Conservation (phyloP, 2,113 vertebrate genomes). For the Daubentonia madagascariensis region DNA sequence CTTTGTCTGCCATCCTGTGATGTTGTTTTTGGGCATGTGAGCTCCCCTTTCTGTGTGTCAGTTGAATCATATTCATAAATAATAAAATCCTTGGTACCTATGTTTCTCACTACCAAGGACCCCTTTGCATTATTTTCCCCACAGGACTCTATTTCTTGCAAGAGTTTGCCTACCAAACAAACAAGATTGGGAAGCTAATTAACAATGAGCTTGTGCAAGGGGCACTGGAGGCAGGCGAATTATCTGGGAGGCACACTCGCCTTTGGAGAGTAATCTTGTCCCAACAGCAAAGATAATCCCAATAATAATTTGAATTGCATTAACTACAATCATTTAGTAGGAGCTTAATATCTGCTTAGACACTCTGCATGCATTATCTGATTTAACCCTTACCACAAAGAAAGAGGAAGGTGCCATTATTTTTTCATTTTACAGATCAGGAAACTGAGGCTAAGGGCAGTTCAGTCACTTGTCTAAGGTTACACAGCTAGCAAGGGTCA, state of each 20-base stretch:
- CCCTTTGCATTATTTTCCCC: neutral
- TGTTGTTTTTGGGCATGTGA: neutral
- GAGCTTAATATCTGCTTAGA: neutral
- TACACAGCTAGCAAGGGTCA: neutral
- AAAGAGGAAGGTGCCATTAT: neutral
- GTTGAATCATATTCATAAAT: neutral
- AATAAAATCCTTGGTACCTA: neutral
- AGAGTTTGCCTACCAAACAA: slow-evolving; percentile 32
- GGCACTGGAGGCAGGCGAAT: neutral
- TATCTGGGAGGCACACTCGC: slow-evolving; percentile 2
- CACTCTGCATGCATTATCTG: neutral
- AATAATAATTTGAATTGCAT: slow-evolving; percentile 31
- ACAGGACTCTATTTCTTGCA: neutral
- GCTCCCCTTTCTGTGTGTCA: neutral
- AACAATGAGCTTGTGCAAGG: neutral
- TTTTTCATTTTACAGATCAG: neutral
- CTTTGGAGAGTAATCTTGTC: slow-evolving; percentile 21
- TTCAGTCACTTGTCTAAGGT: neutral
- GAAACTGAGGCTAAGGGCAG: neutral
- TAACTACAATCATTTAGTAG: slow-evolving; percentile 12
- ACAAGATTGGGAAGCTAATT: neutral
- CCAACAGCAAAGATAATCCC: neutral
- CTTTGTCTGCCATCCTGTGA: neutral
- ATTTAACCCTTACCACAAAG: neutral
- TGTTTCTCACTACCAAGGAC: neutral